Conservation (phyloP, 37 sponge, comb jelly and placozoan genomes). For the Cliona cf. orientalis region DNA sequence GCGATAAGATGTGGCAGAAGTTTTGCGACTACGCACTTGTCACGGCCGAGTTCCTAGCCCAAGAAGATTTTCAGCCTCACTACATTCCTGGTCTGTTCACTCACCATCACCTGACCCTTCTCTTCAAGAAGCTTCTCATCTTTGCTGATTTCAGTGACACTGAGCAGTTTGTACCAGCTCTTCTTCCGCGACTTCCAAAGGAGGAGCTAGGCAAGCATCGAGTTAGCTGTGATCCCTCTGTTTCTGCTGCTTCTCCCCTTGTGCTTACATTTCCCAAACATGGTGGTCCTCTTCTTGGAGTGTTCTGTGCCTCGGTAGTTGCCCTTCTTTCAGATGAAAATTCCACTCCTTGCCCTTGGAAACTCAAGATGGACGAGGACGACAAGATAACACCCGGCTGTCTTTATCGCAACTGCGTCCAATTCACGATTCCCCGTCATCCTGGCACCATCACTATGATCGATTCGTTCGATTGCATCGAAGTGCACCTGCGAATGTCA, state of each 20-base stretch:
- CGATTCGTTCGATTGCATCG: constrained; percentile 13
- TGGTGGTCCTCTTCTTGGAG: constrained; percentile 12
- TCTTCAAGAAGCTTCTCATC: constrained; percentile 11
- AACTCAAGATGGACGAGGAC: background rate
- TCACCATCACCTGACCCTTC: background rate
- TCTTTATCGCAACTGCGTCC: constrained; percentile 24
- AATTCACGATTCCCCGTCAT: background rate
- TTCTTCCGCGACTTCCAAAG: background rate
- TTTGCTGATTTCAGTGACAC: constrained; percentile 4
- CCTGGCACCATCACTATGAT: constrained; percentile 17
- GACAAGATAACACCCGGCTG: background rate
- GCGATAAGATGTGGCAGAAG: background rate
- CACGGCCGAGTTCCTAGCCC: background rate
- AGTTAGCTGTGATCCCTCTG: background rate
- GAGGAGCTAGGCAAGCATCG: background rate
- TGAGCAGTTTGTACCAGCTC: constrained; percentile 33
- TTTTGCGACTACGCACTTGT: constrained; percentile 9
- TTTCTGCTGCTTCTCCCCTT: background rate
- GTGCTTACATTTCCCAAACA: background rate
- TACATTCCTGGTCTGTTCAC: constrained; percentile 10
- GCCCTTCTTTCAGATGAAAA: constrained; percentile 14
- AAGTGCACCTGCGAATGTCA: constrained; percentile 34
- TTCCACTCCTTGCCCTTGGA: constrained; percentile 16
- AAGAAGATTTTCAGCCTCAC: background rate
- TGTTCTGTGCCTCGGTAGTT: background rate